A percentile compares a stretch with the other conserved stretches of the same genome.
These are phyloP conservation scores for Idaea aversata DNA, from an alignment of 2,888 invertebrate genomes.

Conservation along the genomic window DNA sequence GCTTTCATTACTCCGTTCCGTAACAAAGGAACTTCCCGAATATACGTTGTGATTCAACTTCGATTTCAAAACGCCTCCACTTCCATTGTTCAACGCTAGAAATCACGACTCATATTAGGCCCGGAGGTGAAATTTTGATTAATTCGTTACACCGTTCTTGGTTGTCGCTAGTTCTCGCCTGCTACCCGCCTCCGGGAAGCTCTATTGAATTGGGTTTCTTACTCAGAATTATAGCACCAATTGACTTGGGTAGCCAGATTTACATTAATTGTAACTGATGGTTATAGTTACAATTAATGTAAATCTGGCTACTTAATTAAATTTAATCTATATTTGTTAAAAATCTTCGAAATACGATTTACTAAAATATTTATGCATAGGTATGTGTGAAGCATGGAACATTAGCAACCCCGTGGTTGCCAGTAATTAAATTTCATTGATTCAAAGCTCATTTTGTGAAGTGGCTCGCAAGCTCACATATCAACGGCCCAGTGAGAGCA, in stretches of 20 bases:
- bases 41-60: slow-evolving; percentile 75
- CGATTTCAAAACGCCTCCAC: slow-evolving; percentile 64
- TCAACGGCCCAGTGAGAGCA: slow-evolving; percentile 50
- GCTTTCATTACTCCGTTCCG: slow-evolving; percentile 75
- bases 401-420: background rate
- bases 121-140: slow-evolving; percentile 77
- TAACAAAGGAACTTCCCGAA: slow-evolving; percentile 76
- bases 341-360: background rate
- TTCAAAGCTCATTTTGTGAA: slow-evolving; percentile 63
- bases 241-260: slow-evolving; percentile 20
- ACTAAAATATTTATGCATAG: background rate
- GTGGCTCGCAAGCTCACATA: slow-evolving; percentile 57
- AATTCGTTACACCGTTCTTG: slow-evolving; percentile 73
- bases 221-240: slow-evolving; percentile 54
- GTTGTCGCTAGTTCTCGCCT: slow-evolving; percentile 52
- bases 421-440: slow-evolving; percentile 60
- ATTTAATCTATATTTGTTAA: background rate
- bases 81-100: slow-evolving; percentile 66
- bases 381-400: background rate
- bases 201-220: slow-evolving; percentile 56
- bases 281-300: no score
- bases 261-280: slow-evolving; percentile 4
- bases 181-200: slow-evolving; percentile 36
- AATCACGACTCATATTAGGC: slow-evolving; percentile 75
- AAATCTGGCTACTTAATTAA: background rate